phyloP scores from a whole-genome alignment of 2,888 invertebrate species.

The Panopea generosa region DNA sequence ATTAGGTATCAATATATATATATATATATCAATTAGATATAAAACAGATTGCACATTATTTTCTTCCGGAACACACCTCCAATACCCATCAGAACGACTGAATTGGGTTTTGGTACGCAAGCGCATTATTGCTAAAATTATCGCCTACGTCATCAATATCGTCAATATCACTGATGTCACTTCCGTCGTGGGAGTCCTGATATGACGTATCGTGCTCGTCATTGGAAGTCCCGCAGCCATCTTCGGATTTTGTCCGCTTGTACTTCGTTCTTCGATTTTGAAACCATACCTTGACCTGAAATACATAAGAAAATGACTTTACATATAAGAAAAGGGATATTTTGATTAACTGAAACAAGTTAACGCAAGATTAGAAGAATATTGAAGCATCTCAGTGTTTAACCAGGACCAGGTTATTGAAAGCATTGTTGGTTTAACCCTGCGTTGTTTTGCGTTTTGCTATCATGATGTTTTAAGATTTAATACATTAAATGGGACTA shows the following conservation, averaged over 20 bases:
- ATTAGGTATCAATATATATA: no score
- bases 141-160: slow-evolving; percentile 59
- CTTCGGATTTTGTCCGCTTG: slow-evolving; percentile 88
- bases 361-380: no score
- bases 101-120: slow-evolving; percentile 53
- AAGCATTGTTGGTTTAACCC: no score
- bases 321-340: neutral
- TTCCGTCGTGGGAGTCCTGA: slow-evolving; percentile 48
- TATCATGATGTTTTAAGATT: neutral
- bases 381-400: no score
- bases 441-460: neutral
- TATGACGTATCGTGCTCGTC: slow-evolving; percentile 27
- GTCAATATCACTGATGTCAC: slow-evolving; percentile 64
- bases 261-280: slow-evolving; percentile 98
- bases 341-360: no score
- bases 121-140: slow-evolving; percentile 38
- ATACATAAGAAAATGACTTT: slow-evolving; percentile 72
- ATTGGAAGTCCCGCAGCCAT: slow-evolving; percentile 62
- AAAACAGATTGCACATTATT: no score
- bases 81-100: slow-evolving; percentile 34
- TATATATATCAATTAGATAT: no score
- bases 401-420: no score
- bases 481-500: no score
- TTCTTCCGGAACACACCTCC: no score
- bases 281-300: slow-evolving; percentile 98